phyloP scores from a whole-genome alignment of 2,797 vertebrate species.

The Mus caroli region DNA sequence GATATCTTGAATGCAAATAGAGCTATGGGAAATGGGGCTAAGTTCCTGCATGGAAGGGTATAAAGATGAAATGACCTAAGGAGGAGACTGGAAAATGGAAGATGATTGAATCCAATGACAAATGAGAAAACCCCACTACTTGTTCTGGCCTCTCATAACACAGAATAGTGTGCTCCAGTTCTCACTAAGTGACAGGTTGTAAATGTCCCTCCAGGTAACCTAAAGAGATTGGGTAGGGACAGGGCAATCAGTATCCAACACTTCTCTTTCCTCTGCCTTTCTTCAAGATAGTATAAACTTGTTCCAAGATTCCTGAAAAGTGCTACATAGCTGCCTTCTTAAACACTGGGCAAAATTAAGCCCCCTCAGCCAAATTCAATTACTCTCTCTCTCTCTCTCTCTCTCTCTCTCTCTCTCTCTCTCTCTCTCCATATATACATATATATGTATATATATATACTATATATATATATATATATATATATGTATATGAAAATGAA shows the following conservation, averaged over 20 bases:
- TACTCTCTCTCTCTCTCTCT: too few species aligned
- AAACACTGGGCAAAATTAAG: neutral
- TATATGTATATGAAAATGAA: neutral
- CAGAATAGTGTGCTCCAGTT: neutral
- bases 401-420: too few species aligned
- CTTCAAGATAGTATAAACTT: neutral
- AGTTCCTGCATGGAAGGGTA: neutral
- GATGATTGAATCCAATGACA: neutral
- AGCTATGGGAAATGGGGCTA: neutral
- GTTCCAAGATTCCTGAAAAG: neutral
- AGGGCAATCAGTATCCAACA: neutral
- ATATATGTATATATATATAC: too few species aligned
- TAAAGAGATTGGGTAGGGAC: neutral
- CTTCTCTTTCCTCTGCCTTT: neutral
- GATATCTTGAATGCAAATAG: neutral
- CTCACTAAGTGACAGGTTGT: neutral
- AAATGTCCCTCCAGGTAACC: neutral
- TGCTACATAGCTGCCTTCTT: neutral
- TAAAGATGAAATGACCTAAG: neutral
- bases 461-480: too few species aligned
- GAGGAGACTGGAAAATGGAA: neutral
- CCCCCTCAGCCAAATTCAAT: too few species aligned
- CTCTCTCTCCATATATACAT: too few species aligned
- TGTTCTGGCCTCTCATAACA: neutral
- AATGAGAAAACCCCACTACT: neutral